Evolutionary conservation across 1,140 invertebrate genomes (phyloP).

Genomic region (Cecropterus lyciades): DNA sequence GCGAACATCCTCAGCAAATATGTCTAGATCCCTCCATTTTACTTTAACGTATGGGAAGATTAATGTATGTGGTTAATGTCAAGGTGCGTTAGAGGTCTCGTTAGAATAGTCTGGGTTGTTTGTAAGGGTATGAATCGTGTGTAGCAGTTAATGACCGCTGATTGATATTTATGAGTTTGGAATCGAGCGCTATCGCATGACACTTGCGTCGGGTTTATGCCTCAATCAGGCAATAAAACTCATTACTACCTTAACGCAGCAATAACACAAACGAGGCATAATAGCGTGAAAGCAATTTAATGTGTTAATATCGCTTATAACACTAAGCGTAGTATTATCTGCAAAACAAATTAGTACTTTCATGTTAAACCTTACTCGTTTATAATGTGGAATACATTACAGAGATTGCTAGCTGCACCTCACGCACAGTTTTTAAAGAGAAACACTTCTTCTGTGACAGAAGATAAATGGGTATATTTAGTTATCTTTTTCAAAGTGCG

Average conservation of each 20-base stretch:
- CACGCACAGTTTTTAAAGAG: no score
- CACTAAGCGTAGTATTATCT: conserved; percentile 1
- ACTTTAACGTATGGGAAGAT: background rate
- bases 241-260: conserved; percentile 23
- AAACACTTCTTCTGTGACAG: no score
- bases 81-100: conserved; percentile 28
- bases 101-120: conserved; percentile 37
- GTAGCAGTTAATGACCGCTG: conserved; percentile 53
- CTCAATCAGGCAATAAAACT: conserved; percentile 45
- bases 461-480: no score
- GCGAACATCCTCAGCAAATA: conserved; percentile 6
- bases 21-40: conserved; percentile 14
- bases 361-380: background rate
- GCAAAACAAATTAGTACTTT: conserved; percentile 13
- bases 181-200: conserved; percentile 53
- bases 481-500: no score
- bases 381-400: background rate
- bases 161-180: conserved; percentile 67
- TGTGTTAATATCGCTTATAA: background rate
- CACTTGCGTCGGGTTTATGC: conserved; percentile 44
- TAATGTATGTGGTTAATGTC: background rate
- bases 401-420: background rate
- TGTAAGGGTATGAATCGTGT: conserved; percentile 48
- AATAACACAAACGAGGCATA: background rate
- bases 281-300: background rate